Evolutionary conservation across 1,140 invertebrate species (phyloP), one percentile per base, ranked within the genome.

Genomic region (Goniozus legneri): DNA sequence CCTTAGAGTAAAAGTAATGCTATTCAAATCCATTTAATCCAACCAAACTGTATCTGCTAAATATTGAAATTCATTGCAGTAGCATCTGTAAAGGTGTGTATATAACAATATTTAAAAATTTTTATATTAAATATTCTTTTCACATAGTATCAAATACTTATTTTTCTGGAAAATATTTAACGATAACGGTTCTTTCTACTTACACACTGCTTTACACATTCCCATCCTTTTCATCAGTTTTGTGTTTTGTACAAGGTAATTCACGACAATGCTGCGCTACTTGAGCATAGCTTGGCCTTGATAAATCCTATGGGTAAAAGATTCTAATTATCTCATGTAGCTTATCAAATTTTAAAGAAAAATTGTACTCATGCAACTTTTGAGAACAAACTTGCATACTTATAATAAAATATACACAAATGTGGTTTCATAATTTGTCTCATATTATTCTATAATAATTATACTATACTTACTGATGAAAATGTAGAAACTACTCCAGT

Each of bases 211-310:
- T 62, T 71, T 74, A 76, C 58, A 69, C 62, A 54, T 69, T 71
- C 64, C 65, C 66, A 64, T 77, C 67, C 60, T 71, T 72, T 64
- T 77, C 64, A 43, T 71, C 66, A 54, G 57, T 65, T 78, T 78
- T 72, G 67, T 77, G 66, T 75, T 77, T 73, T 76, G 77, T 72
- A 70, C 73, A 75, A 63, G 62, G 64, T 58, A 70, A 62, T 57
- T 84, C 81, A 56, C 83, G 83, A 68, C 82, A 81, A 64, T 87
- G 84, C 62, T 88, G 86, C 53, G 88, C 87, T 67, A 90, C 88
- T 79, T 90, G 87, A 57, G 88, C 88, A 79, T 90, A 91, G 71
- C 87, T 89, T 65, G 89, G 80, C 70, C 84, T 79, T 52, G 80
- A 79, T 55, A 78, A 78, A 56, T 82, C 74, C 71, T 76, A 59